These are phyloP conservation scores for Pogonocichla stellata DNA, from an alignment of 2,113 vertebrate genomes.

Conservation along the genomic window DNA sequence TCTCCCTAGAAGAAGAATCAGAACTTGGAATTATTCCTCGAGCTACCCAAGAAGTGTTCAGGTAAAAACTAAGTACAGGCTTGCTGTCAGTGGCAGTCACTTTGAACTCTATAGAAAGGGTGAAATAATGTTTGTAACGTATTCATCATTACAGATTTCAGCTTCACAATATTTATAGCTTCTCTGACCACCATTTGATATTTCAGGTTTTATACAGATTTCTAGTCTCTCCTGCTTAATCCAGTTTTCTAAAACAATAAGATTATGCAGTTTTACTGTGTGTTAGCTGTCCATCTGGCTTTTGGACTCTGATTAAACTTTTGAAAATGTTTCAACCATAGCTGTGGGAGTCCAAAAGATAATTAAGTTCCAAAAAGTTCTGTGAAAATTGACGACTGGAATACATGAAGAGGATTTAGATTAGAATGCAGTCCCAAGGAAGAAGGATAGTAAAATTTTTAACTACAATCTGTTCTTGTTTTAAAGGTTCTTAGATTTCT, in stretches of 20 bases:
- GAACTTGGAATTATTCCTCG: conserved; percentile 82
- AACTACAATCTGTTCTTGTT: not conserved
- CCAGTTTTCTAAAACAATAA: not conserved
- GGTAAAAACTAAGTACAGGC: conserved; percentile 50
- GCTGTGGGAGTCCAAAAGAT: not conserved
- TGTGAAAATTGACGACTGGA: not conserved
- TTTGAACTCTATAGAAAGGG: not conserved
- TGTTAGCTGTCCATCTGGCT: not conserved
- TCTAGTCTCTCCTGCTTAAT: not conserved
- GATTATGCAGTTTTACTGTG: not conserved
- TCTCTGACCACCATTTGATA: not conserved
- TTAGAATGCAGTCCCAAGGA: not conserved
- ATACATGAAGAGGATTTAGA: not conserved
- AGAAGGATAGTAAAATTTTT: not conserved
- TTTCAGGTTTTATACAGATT: not conserved
- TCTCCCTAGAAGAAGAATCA: not conserved
- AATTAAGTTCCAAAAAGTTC: not conserved
- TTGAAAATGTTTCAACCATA: not conserved
- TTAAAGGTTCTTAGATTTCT: not conserved
- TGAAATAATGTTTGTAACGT: not conserved
- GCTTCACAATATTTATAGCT: not conserved
- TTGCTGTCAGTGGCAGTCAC: not conserved
- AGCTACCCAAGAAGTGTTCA: conserved; percentile 81
- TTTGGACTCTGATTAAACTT: not conserved
- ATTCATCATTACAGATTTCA: not conserved